Base-by-base conservation (phyloP, 2,113 vertebrate species). In the Corythaixoides concolor region DNA sequence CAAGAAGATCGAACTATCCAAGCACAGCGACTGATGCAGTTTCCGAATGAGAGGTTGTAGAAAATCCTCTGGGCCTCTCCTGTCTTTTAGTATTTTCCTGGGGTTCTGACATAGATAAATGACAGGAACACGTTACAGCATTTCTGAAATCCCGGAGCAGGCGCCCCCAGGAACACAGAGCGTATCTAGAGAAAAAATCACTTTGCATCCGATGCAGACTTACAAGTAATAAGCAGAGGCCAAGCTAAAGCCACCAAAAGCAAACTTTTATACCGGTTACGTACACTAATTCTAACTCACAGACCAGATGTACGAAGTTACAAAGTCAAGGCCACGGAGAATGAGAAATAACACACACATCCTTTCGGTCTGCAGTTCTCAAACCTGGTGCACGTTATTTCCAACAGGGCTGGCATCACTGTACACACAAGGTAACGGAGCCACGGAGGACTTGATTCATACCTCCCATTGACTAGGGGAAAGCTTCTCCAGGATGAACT, bases 121-220 rank as follows among this genome's bases (percentile, higher is more conserved):
- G 11, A 63, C 56, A 74, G 3, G 19, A 55, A 73, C 20, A 72
- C 30, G 41, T 19, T 6, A 27, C 19, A 69, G 78, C 33, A 43
- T 17, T 47, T 67, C 77, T 37, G 32, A 66, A 85, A 81, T 15
- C 28, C 59, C 66, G 58, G 47, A 49, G 41, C 59, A 94, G 73
- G 50, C 16, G 73, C 9, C 41, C 58, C 24, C 56, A 62, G 37
- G 32, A 82, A 19, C 37, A 35, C 28, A 32, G 37, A 53, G 41
- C 0, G 0, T 14, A 37, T 17, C 18, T 7, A 37, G 39, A 70
- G 49, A 39, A 32, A 68, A 68, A 75, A 78, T 6, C 1, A 0
- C 32, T 37, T 41, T 47, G 26, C 16, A 39, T 19, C 15, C 0
- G 2, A 22, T 10, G 53, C 26, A 70, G 19, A 50, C 39, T 11